A percentile compares a stretch with the other conserved stretches of the same genome.
Evolutionary conservation across 2,888 invertebrate species (phyloP).

Genomic region (Agrotis puta): DNA sequence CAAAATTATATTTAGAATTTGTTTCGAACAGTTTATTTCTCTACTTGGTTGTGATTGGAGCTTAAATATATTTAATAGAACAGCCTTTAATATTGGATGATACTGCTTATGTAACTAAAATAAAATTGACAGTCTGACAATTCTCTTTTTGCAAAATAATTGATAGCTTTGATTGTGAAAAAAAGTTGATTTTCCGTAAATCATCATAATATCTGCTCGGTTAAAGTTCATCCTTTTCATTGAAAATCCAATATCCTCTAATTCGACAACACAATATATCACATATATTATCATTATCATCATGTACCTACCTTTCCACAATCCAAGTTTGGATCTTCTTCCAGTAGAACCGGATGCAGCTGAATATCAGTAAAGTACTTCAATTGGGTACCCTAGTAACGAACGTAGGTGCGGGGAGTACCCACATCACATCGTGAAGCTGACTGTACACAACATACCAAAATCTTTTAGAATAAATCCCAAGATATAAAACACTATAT

Average conservation of each 20-base stretch:
- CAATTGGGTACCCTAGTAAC: too few species aligned
- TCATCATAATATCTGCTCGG: not conserved
- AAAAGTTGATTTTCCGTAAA: not conserved
- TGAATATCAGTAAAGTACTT: too few species aligned
- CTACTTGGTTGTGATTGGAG: not conserved
- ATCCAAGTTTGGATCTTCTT: too few species aligned
- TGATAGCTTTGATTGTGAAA: too few species aligned
- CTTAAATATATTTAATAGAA: not conserved
- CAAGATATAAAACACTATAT: slow-evolving; percentile 21
- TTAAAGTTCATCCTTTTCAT: not conserved
- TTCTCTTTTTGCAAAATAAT: too few species aligned
- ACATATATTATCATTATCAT: too few species aligned
- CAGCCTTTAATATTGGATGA: not conserved
- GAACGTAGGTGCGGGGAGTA: too few species aligned
- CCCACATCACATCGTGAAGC: too few species aligned
- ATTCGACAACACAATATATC: not conserved
- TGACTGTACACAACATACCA: not conserved
- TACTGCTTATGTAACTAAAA: too few species aligned
- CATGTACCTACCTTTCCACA: too few species aligned
- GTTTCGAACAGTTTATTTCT: not conserved
- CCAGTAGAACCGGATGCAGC: too few species aligned
- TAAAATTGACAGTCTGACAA: too few species aligned
- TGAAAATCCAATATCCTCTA: not conserved
- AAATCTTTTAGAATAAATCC: slow-evolving; percentile 13
- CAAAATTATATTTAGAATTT: not conserved